These are phyloP conservation scores for Hyperopisus bebe DNA, from an alignment of 2,113 vertebrate genomes.

Conservation along the genomic window DNA sequence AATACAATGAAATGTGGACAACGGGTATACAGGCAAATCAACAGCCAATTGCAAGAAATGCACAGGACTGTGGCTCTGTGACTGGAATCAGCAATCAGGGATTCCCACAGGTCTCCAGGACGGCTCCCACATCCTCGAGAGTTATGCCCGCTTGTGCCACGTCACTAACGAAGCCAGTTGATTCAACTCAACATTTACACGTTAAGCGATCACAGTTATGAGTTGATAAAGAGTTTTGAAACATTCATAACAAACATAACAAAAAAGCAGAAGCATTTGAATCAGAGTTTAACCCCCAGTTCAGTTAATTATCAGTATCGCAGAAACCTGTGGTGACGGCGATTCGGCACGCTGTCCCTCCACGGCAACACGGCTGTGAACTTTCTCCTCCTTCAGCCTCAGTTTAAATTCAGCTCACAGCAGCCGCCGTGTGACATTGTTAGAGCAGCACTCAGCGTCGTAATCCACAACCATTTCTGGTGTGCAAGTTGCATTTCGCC, in stretches of 20 bases:
- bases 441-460: background rate
- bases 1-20: conserved; percentile 51
- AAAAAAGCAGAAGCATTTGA: background rate
- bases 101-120: conserved; percentile 45
- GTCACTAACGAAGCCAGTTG: too few relatives aligned
- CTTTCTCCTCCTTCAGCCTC: background rate
- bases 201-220: background rate
- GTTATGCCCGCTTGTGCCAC: background rate
- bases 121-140: conserved; percentile 21
- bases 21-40: conserved; percentile 65
- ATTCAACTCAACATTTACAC: background rate
- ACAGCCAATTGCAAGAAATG: conserved; percentile 53
- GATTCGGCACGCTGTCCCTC: background rate
- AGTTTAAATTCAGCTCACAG: background rate
- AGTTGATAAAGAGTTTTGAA: background rate
- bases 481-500: background rate
- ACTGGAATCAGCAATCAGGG: conserved; percentile 68
- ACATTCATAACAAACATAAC: background rate
- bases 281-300: background rate
- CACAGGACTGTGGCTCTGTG: conserved; percentile 60
- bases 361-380: background rate
- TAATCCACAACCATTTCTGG: background rate
- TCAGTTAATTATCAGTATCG: background rate
- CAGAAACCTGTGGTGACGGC: background rate
- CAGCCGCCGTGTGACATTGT: background rate